phyloP scores from a whole-genome alignment of 2,888 invertebrate species.

The Apotomis turbidana region DNA sequence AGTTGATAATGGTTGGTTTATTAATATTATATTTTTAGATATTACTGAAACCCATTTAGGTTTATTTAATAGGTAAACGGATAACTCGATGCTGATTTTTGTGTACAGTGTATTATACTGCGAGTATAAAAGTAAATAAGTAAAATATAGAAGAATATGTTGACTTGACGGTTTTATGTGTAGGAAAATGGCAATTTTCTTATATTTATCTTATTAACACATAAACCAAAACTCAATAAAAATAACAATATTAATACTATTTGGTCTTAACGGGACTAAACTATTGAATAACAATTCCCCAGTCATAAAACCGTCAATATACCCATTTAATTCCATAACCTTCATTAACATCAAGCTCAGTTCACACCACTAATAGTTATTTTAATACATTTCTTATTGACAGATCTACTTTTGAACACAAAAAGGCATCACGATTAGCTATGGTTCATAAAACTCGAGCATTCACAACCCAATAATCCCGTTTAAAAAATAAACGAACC shows the following conservation, averaged over 20 bases:
- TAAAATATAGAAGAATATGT: no score
- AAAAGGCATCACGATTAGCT: conserved; percentile 67
- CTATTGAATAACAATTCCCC: conserved; percentile 1
- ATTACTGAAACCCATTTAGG: no score
- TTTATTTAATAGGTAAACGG: no score
- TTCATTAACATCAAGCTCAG: conserved; percentile 31
- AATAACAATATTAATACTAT: neutral
- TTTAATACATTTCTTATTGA: conserved; percentile 45
- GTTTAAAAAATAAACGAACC: conserved; percentile 65
- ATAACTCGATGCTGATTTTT: no score
- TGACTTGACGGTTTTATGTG: no score
- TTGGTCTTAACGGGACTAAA: neutral
- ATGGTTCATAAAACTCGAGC: conserved; percentile 67
- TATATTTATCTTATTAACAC: no score
- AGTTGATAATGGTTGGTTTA: no score
- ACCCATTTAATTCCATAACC: conserved; percentile 19
- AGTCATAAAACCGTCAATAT: conserved; percentile 9
- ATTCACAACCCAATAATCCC: conserved; percentile 74
- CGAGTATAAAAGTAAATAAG: no score
- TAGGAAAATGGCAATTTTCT: no score
- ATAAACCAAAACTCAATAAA: neutral
- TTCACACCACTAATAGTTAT: conserved; percentile 41
- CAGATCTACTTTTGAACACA: conserved; percentile 64
- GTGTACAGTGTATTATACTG: no score
- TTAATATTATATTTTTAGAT: no score